phyloP scores from a whole-genome alignment of 2,888 invertebrate species.

The Drosophila borealis region DNA sequence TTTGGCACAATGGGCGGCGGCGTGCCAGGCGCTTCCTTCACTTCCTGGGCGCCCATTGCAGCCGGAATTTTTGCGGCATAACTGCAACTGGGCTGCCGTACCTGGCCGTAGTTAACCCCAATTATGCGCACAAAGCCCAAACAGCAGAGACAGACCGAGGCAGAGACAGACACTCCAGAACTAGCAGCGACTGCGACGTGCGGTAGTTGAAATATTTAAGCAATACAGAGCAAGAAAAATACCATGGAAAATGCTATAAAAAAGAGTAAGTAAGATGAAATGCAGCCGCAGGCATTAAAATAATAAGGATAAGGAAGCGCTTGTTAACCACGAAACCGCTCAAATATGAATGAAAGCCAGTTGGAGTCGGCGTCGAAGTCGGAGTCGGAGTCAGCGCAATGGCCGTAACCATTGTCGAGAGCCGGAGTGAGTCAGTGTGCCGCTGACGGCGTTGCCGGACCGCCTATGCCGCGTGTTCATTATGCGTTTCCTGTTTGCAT shows the following conservation, averaged over 20 bases:
- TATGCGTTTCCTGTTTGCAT: conserved; percentile 80
- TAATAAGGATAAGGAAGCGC: conserved; percentile 82
- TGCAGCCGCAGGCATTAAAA: conserved; percentile 80
- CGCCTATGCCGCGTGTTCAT: conserved; percentile 64
- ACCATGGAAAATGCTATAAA: conserved; percentile 43
- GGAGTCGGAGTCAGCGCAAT: conserved; percentile 1
- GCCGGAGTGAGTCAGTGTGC: conserved; percentile 58
- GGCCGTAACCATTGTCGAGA: conserved; percentile 12
- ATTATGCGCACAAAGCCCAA: conserved; percentile 70
- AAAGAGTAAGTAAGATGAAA: conserved; percentile 76
- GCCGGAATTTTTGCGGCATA: conserved; percentile 36
- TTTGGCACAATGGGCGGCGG: conserved; percentile 62
- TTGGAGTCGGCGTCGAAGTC: conserved; percentile 18
- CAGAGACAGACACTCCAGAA: conserved; percentile 26
- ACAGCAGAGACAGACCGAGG: conserved; percentile 22
- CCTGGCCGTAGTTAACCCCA: conserved; percentile 80
- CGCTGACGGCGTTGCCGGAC: conserved; percentile 57
- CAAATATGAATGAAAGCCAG: conserved; percentile 71
- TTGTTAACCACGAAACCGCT: conserved; percentile 79
- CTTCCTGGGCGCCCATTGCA: conserved; percentile 11
- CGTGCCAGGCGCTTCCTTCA: conserved; percentile 44
- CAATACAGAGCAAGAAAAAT: conserved; percentile 52
- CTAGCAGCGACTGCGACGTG: conserved; percentile 41
- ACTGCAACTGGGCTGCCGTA: conserved; percentile 45
- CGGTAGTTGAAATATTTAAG: conserved; percentile 75